Evolutionary conservation across 2,888 invertebrate genomes (phyloP), one percentile per base, ranked within the genome.

Genomic region (Eupithecia subumbrata): DNA sequence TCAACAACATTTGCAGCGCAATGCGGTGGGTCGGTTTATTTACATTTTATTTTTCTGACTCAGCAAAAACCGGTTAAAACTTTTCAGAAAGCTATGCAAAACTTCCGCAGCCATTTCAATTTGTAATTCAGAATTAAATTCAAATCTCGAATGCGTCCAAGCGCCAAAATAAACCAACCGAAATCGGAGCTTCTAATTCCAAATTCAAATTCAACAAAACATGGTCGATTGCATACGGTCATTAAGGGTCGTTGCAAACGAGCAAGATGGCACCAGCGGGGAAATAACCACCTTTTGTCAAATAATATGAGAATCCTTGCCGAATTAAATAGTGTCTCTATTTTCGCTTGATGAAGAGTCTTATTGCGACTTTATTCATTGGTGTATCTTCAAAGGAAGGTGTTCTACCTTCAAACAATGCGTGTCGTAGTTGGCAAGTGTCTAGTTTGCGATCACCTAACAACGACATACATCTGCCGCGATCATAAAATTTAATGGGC

Each of bases 401-500:
- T 18, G 14, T 34, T 64, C 16, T 64, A 64, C 16, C 34, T 64
- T 34, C 64, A 64, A 18, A 8, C 18, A 40, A 66, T 4, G 34
- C 37, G 66, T 52, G 52, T 56, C 52, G 22, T 67, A 67, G 25
- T 60, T 60, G 60, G 60, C 60, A 64, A 64, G 64, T 64, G 64
- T 37, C 68, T 68, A 43, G 68, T 68, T 43, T 68, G 68, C 66
- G 22, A 43, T 43, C 37, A 37, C 43, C 43, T 11, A 37, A 88
- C 89, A 87, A 85, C 85, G 84, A 82, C 77, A 85, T 88, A 84
- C 92, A 91, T 92, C 90, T 91, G 90, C 85, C 82, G 83, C 86
- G 85, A 89, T 89, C 92, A 89, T 92, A 92, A 92, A 92, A 92
- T 90, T 90, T 92, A 92, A 92, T 89, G 89, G 87, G 82, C 87